These are phyloP conservation scores for Lanistes nyassanus DNA, from an alignment of 1,140 invertebrate genomes.

Conservation along the genomic window DNA sequence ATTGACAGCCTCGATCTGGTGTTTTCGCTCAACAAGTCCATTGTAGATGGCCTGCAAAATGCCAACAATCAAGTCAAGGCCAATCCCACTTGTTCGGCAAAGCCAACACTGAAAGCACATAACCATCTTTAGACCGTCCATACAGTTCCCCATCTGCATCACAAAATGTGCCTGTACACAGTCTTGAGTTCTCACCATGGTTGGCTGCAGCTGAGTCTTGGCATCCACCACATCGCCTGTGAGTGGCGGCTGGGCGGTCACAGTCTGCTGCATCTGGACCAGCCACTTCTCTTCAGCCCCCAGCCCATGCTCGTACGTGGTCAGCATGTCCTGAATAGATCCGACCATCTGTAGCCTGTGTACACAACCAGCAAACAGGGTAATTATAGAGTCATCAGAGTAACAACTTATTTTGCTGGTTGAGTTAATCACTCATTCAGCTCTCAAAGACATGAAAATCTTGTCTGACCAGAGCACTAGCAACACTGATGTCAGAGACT, in stretches of 20 bases:
- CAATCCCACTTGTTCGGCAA: too few relatives aligned
- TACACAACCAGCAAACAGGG: too few relatives aligned
- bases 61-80: background rate
- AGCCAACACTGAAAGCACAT: too few relatives aligned
- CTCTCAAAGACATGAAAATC: too few relatives aligned
- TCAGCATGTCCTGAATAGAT: constrained; percentile 84
- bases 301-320: constrained; percentile 86
- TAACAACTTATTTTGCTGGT: too few relatives aligned
- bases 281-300: constrained; percentile 89
- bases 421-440: too few relatives aligned
- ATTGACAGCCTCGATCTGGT: constrained; percentile 95
- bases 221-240: constrained; percentile 65
- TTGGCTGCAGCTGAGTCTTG: constrained; percentile 77
- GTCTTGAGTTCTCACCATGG: constrained; percentile 77
- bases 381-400: too few relatives aligned
- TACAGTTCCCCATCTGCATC: background rate
- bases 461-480: too few relatives aligned
- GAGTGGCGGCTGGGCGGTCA: constrained; percentile 77
- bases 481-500: too few relatives aligned
- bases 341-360: constrained; percentile 84
- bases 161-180: background rate
- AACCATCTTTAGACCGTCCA: too few relatives aligned
- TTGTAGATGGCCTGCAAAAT: constrained; percentile 84
- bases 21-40: constrained; percentile 87
- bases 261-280: constrained; percentile 79